Percentiles rank a stretch among this genome's conserved stretches.
Conservation (phyloP, 2,113 vertebrate species). For the Octodon degus region DNA sequence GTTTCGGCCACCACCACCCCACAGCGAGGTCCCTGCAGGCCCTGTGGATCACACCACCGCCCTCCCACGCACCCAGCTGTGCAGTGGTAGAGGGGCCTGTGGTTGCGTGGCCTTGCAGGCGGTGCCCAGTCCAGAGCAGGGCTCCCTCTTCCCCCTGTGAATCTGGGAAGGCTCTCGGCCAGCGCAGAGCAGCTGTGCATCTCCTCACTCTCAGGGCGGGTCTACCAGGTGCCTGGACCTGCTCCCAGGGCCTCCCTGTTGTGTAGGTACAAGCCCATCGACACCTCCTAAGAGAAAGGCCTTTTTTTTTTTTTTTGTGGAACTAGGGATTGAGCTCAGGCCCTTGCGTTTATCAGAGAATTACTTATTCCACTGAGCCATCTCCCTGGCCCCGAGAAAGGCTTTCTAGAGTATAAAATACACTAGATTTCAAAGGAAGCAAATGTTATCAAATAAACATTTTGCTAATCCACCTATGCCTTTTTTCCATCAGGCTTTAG, state of each 20-base stretch:
- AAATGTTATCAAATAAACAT: not conserved
- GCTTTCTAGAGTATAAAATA: conserved; percentile 5
- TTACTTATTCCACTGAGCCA: too few relatives aligned
- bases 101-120: too few relatives aligned
- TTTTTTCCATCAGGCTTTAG: not conserved
- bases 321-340: too few relatives aligned
- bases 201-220: not conserved
- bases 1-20: not conserved
- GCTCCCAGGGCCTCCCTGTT: not conserved
- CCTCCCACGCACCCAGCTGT: not conserved
- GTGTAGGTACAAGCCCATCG: not conserved
- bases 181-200: not conserved
- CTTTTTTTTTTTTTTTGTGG: too few relatives aligned
- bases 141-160: not conserved
- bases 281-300: not conserved
- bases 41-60: too few relatives aligned
- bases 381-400: not conserved
- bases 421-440: not conserved
- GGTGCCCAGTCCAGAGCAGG: not conserved
- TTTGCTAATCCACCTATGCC: not conserved
- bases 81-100: not conserved
- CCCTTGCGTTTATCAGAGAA: too few relatives aligned
- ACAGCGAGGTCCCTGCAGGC: too few relatives aligned
- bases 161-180: not conserved
- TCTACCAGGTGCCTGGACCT: not conserved